These are phyloP conservation scores for Neodontobutis hainanensis DNA, from an alignment of 2,113 vertebrate species.

Conservation along the genomic window DNA sequence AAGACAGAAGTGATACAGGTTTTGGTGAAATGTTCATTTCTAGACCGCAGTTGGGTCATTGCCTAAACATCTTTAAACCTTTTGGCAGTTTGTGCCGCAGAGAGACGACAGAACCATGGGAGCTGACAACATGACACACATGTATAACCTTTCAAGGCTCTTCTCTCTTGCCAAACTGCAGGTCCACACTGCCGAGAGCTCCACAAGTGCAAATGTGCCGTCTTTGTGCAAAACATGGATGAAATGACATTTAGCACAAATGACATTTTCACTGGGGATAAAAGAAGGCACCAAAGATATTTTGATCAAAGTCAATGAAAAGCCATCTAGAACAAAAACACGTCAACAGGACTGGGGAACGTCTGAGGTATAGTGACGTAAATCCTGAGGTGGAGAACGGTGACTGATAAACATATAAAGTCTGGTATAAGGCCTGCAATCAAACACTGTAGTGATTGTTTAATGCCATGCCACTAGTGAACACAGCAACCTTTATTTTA, in stretches of 20 bases:
- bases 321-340: slow-evolving; percentile 25
- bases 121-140: slow-evolving; percentile 57
- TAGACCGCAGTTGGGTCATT: slow-evolving; percentile 7
- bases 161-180: slow-evolving; percentile 53
- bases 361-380: slow-evolving; percentile 59
- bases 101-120: slow-evolving; percentile 43
- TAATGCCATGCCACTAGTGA: slow-evolving; percentile 60
- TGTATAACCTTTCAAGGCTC: slow-evolving; percentile 62
- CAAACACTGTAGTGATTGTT: slow-evolving; percentile 36
- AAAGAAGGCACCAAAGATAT: slow-evolving; percentile 48
- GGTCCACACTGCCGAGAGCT: slow-evolving; percentile 46
- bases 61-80: slow-evolving; percentile 20
- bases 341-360: slow-evolving; percentile 42
- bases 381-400: slow-evolving; percentile 46
- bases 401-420: slow-evolving; percentile 35
- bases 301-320: slow-evolving; percentile 63
- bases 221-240: slow-evolving; percentile 36
- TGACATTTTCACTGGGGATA: slow-evolving; percentile 65
- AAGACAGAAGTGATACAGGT: slow-evolving; percentile 15
- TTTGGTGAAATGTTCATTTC: slow-evolving; percentile 8
- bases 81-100: slow-evolving; percentile 33
- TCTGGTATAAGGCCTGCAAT: slow-evolving; percentile 35
- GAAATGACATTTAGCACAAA: slow-evolving; percentile 68
- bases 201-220: slow-evolving; percentile 55
- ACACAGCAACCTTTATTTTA: slow-evolving; percentile 61